Evolutionary conservation across 2,888 invertebrate species (phyloP), one percentile per base, ranked within the genome.

Genomic region (Phytoseiulus persimilis): DNA sequence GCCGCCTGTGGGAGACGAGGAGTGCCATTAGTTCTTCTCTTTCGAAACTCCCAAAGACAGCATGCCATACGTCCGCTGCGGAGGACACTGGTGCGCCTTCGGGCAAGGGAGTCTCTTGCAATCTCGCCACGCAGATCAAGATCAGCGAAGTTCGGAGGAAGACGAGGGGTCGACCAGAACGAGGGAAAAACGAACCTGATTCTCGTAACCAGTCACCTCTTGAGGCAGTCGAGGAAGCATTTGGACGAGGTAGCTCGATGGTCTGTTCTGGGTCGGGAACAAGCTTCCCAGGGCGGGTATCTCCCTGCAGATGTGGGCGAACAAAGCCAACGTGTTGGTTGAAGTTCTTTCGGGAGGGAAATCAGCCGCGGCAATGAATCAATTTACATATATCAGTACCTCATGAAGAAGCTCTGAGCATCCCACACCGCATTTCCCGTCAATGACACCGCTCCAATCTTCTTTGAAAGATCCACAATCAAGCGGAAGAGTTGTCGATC

Each of bases 401-500:
- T 33, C 87, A 33, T 39, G 31, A 87, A 87, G 45, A 87, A 87
- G 32, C 45, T 45, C 11, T 32, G 33, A 33, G 87, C 87, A 28
- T 33, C 45, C 87, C 87, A 87, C 9, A 87, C 39, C 0, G 45
- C 87, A 87, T 87, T 87, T 0, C 87, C 87, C 28, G 32, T 3
- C 11, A 87, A 33, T n/a, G 28, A 31, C 0, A 87, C 87, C n/a
- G 87, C 31, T 14, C 87, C 87, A 32, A 87, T 18, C 94, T 95
- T 96, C 92, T 94, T 95, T 92, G 96, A 95, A 5, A 95, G 92
- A 91, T 97, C 97, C 91, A 95, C 93, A 45, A 97, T 92, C 90
- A 94, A 93, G 92, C 95, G 95, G 90, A 96, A 94, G 87, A 95
- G 92, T 93, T 96, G 96, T 92, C 95, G 95, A 92, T 97, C 96